Conservation (phyloP, 2,797 vertebrate genomes). For the Sparidentex hasta region DNA sequence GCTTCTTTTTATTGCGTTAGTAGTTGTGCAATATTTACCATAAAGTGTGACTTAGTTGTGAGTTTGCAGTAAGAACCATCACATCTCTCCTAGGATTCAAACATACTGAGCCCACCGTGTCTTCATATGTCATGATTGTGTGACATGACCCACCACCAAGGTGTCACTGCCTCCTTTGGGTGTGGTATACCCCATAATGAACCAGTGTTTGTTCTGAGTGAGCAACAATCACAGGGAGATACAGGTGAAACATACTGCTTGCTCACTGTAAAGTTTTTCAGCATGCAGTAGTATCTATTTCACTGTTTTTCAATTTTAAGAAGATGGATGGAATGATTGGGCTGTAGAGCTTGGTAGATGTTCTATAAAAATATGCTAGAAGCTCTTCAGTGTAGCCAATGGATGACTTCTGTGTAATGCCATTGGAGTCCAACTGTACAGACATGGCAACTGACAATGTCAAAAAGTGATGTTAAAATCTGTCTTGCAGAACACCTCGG, state of each 20-base stretch:
- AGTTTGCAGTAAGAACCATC: neutral
- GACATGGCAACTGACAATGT: neutral
- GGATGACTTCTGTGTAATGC: neutral
- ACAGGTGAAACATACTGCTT: neutral
- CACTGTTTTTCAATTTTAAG: too few relatives aligned
- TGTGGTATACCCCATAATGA: neutral
- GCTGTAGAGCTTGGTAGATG: conserved; percentile 3
- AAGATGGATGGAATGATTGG: neutral
- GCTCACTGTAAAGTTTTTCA: neutral
- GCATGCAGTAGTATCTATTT: neutral
- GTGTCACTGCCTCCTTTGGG: neutral
- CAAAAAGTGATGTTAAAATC: conserved; percentile 1
- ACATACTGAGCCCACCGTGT: neutral
- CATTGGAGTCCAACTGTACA: neutral
- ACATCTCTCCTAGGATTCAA: conserved; percentile 1
- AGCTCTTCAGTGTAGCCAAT: neutral
- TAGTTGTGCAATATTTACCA: neutral
- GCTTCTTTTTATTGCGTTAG: neutral
- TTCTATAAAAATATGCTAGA: neutral
- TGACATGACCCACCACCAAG: neutral
- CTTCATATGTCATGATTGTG: neutral
- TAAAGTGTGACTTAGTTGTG: neutral
- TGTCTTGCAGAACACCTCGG: neutral
- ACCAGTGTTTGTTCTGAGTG: conserved; percentile 5
- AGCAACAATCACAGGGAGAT: too few relatives aligned